Conservation (phyloP, 2,888 invertebrate species). For the Syrphus vitripennis region DNA sequence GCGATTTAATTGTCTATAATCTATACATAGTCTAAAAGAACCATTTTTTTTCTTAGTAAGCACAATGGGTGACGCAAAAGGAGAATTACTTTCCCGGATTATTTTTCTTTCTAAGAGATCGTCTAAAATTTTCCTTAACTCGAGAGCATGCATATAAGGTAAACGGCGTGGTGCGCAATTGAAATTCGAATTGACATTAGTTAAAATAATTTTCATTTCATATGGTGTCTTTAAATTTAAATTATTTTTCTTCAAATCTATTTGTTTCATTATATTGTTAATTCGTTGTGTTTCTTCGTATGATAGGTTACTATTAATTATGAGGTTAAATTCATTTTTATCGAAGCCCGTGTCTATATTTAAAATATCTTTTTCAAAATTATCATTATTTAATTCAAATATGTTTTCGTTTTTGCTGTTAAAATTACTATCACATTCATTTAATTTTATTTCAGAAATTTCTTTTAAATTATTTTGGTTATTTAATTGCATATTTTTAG, state of each 20-base stretch:
- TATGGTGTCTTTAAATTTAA: not conserved
- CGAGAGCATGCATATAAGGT: not conserved
- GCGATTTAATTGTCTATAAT: not conserved
- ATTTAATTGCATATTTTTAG: no score
- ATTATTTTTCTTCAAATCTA: not conserved
- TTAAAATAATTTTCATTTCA: constrained; percentile 4
- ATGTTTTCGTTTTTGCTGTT: no score
- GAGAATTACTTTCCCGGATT: no score
- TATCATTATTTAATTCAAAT: no score
- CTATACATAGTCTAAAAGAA: no score
- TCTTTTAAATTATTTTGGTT: not conserved
- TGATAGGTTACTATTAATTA: not conserved
- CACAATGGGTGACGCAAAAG: no score
- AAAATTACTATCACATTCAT: not conserved
- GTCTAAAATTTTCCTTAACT: not conserved
- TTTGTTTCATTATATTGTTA: constrained; percentile 2
- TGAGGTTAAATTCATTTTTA: constrained; percentile 8
- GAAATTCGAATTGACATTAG: not conserved
- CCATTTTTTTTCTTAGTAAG: no score
- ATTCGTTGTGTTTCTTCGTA: not conserved
- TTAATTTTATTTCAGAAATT: not conserved
- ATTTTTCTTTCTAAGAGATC: not conserved
- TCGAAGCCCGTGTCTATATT: not conserved
- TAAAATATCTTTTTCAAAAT: not conserved
- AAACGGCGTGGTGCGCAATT: no score